Percentiles rank a stretch among this genome's conserved stretches.
Conservation (phyloP, 2,888 invertebrate species). For the Phasia obesa region DNA sequence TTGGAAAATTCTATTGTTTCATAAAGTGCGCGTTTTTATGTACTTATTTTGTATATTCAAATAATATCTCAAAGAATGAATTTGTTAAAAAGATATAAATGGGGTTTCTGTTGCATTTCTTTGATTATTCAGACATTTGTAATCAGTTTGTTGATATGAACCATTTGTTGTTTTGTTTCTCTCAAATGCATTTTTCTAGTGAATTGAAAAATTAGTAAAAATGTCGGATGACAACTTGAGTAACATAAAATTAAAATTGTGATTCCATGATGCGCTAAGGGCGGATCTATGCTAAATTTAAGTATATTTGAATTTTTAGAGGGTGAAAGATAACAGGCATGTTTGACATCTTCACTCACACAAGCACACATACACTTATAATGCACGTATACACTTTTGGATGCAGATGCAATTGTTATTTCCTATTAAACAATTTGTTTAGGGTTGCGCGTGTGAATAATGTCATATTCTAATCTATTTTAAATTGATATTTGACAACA, state of each 20-base stretch:
- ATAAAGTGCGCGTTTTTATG: neutral
- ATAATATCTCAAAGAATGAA: no score
- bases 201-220: slow-evolving; percentile 7
- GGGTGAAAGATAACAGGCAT: slow-evolving; percentile 35
- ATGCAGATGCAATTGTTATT: slow-evolving; percentile 32
- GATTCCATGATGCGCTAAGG: slow-evolving; percentile 34
- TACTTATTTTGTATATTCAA: no score
- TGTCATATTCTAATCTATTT: slow-evolving; percentile 57
- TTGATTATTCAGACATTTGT: slow-evolving; percentile 61
- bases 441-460: slow-evolving; percentile 13
- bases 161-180: slow-evolving; percentile 17
- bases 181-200: slow-evolving; percentile 23
- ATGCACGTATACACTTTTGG: neutral
- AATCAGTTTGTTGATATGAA: slow-evolving; percentile 49
- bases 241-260: slow-evolving; percentile 1
- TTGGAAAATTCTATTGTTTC: neutral
- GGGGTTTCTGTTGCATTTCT: slow-evolving; percentile 15
- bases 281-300: slow-evolving; percentile 57
- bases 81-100: no score
- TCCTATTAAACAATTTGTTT: slow-evolving; percentile 17
- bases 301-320: slow-evolving; percentile 17
- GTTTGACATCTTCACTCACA: slow-evolving; percentile 7
- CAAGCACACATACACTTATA: neutral
- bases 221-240: slow-evolving; percentile 13
- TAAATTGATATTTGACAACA: slow-evolving; percentile 64